Evolutionary conservation across 2,797 vertebrate species (phyloP).

Genomic region (Miichthys miiuy): DNA sequence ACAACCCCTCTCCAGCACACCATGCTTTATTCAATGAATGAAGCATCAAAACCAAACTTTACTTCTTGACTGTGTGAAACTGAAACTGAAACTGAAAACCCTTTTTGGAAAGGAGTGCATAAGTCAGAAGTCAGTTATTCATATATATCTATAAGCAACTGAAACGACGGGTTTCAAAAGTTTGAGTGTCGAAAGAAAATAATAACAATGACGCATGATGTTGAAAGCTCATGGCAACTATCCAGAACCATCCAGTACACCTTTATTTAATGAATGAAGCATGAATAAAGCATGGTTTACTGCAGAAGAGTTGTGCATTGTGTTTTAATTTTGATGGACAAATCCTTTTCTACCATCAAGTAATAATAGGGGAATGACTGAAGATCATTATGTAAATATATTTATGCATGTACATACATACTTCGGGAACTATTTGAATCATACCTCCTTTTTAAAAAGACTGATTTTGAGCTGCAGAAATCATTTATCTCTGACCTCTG

Average conservation of each 20-base stretch:
- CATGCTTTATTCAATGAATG: neutral
- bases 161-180: neutral
- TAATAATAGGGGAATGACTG: neutral
- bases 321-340: neutral
- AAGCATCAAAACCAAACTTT: neutral
- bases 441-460: neutral
- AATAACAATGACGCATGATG: slow-evolving; percentile 65
- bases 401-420: neutral
- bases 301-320: neutral
- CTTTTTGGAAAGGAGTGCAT: too few relatives aligned
- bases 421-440: neutral
- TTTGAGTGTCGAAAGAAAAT: neutral
- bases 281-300: neutral
- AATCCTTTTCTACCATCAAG: neutral
- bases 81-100: too few relatives aligned
- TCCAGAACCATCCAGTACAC: slow-evolving; percentile 12
- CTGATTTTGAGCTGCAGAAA: slow-evolving; percentile 2
- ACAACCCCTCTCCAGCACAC: neutral
- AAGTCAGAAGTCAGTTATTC: too few relatives aligned
- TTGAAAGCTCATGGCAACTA: slow-evolving; percentile 39
- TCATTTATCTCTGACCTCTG: slow-evolving; percentile 24
- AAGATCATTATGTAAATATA: neutral
- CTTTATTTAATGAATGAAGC: neutral
- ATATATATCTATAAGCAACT: neutral
- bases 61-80: neutral